Evolutionary conservation across 2,797 vertebrate species (phyloP).

Genomic region (Stomatorhinus walkeri): DNA sequence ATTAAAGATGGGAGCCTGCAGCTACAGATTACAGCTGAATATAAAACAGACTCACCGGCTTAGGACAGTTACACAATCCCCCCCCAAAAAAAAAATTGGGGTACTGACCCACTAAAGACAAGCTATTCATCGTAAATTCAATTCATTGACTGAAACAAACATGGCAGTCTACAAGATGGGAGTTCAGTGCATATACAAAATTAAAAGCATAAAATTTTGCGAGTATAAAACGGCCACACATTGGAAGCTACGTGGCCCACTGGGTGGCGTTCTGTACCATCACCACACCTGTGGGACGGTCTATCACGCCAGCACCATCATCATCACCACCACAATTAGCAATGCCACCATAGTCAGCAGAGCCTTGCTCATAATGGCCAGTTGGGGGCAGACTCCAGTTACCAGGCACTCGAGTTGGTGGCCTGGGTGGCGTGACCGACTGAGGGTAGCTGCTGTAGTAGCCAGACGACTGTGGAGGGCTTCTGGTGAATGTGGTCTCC

Average conservation of each 20-base stretch:
- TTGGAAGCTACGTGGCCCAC: conserved; percentile 33
- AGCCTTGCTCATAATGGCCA: conserved; percentile 47
- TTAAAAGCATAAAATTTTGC: not conserved
- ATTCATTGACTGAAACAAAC: not conserved
- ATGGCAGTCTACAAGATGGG: not conserved
- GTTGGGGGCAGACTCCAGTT: conserved; percentile 45
- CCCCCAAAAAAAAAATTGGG: not conserved
- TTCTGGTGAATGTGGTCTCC: conserved; percentile 42
- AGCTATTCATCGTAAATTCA: not conserved
- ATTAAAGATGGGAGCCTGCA: not conserved
- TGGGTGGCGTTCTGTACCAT: conserved; percentile 28
- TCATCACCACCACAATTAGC: conserved; percentile 28
- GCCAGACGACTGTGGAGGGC: conserved; percentile 42
- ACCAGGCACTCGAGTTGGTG: conserved; percentile 29
- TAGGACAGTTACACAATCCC: not conserved
- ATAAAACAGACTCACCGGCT: not conserved
- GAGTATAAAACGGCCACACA: not conserved
- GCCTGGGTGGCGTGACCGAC: conserved; percentile 34
- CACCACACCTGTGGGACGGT: conserved; percentile 22
- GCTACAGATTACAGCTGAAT: not conserved
- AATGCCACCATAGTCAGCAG: conserved; percentile 31
- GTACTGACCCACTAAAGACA: not conserved
- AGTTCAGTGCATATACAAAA: not conserved
- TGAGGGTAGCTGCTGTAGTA: conserved; percentile 49
- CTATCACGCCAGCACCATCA: conserved; percentile 1